These are phyloP conservation scores for Saccostrea glomerata DNA, from an alignment of 1,140 invertebrate genomes.

Conservation along the genomic window DNA sequence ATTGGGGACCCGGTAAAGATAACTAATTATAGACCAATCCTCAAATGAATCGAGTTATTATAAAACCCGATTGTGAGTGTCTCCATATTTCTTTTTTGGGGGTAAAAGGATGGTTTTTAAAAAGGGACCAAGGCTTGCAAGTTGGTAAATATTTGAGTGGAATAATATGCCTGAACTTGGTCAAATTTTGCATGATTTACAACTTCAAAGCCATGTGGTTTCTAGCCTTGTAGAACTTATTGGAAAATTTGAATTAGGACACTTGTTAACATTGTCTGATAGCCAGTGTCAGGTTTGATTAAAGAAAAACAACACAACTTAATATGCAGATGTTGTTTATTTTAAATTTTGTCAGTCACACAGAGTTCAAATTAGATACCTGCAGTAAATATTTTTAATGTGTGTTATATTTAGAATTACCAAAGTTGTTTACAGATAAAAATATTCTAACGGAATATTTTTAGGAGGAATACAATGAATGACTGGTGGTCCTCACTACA, in stretches of 20 bases:
- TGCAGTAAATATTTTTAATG: not conserved
- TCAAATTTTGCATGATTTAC: not conserved
- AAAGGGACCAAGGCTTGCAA: not conserved
- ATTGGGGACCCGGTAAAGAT: not conserved
- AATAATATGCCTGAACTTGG: not conserved
- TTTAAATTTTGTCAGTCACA: not conserved
- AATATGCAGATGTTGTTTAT: constrained; percentile 2
- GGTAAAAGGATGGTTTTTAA: not conserved
- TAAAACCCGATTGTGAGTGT: not conserved
- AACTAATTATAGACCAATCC: not conserved
- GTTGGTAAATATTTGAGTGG: constrained; percentile 7
- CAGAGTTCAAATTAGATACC: not conserved
- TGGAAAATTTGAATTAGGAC: not conserved
- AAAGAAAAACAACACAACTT: not conserved
- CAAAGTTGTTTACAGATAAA: not conserved
- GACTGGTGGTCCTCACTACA: too few species aligned
- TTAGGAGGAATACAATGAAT: too few species aligned
- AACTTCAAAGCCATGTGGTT: not conserved
- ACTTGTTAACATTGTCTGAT: not conserved
- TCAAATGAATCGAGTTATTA: constrained; percentile 4
- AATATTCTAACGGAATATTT: too few species aligned
- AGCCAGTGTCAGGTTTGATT: not conserved
- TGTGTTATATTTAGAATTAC: not conserved
- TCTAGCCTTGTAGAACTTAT: not conserved
- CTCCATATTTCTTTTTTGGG: not conserved